phyloP scores from a whole-genome alignment of 2,888 invertebrate species.

The Nemurella pictetii region DNA sequence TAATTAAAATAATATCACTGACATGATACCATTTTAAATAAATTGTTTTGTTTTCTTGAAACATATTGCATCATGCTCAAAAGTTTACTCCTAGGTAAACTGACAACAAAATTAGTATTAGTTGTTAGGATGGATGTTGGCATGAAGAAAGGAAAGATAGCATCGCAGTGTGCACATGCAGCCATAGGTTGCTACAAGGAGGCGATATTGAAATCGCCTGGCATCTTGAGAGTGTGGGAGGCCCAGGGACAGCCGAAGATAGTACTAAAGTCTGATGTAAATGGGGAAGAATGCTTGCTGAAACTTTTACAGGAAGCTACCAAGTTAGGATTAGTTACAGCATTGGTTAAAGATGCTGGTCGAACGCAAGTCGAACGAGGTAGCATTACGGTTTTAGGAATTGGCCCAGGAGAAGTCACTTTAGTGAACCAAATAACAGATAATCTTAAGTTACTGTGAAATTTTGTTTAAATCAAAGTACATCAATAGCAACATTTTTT shows the following conservation, averaged over 20 bases:
- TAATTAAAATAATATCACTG: constrained; percentile 36
- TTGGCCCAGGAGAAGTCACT: constrained; percentile 66
- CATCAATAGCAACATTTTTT: no score
- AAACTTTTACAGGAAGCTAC: constrained; percentile 58
- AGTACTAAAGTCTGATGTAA: constrained; percentile 62
- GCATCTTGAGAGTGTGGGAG: constrained; percentile 65
- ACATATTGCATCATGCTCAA: neutral
- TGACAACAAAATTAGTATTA: constrained; percentile 66
- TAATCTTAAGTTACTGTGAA: constrained; percentile 63
- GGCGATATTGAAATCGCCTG: constrained; percentile 52
- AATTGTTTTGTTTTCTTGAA: neutral
- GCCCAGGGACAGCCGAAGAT: constrained; percentile 73
- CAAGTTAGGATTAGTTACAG: constrained; percentile 56
- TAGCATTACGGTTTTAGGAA: constrained; percentile 71
- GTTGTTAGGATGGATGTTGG: constrained; percentile 74
- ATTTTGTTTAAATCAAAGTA: neutral
- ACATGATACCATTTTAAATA: neutral
- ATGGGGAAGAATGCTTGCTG: constrained; percentile 54
- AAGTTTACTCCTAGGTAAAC: neutral
- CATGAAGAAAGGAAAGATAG: constrained; percentile 78
- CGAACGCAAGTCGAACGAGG: constrained; percentile 70
- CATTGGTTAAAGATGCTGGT: constrained; percentile 72
- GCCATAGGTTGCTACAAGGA: constrained; percentile 69
- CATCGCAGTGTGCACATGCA: constrained; percentile 80
- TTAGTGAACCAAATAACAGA: constrained; percentile 65